phyloP scores from a whole-genome alignment of 2,113 vertebrate species.

The Meles meles region DNA sequence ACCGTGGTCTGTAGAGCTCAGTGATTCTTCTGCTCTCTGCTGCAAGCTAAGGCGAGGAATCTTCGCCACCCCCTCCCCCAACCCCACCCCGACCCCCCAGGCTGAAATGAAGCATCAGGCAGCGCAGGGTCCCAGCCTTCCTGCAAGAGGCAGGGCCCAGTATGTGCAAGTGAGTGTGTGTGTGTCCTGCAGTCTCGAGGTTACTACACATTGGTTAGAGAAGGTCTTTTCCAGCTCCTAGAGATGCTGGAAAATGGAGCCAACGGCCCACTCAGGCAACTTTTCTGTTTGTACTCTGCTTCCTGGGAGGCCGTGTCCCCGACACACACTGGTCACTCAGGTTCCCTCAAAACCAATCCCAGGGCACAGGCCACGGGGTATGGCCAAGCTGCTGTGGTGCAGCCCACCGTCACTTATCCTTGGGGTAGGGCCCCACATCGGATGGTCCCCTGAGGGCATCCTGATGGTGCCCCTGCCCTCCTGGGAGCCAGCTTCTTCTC shows the following conservation, averaged over 20 bases:
- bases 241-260: not conserved
- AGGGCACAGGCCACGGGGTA: not conserved
- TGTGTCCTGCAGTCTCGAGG: not conserved
- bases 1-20: conserved; percentile 32
- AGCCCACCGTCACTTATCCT: not conserved
- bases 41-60: not conserved
- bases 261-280: not conserved
- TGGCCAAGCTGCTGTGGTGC: not conserved
- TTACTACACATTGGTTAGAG: not conserved
- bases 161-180: fast-evolving
- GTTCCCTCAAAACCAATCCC: not conserved
- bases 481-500: not conserved
- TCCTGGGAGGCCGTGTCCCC: fast-evolving
- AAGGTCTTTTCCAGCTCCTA: not conserved
- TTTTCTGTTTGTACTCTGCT: not conserved
- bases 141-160: not conserved
- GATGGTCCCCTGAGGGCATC: not conserved
- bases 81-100: not conserved
- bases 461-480: fast-evolving
- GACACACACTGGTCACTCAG: fast-evolving
- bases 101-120: not conserved
- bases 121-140: not conserved
- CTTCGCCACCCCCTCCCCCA: not conserved
- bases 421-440: fast-evolving
- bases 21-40: conserved; percentile 54